Base-by-base conservation (phyloP, 2,113 vertebrate species). In the Myanophis thanlyinensis region DNA sequence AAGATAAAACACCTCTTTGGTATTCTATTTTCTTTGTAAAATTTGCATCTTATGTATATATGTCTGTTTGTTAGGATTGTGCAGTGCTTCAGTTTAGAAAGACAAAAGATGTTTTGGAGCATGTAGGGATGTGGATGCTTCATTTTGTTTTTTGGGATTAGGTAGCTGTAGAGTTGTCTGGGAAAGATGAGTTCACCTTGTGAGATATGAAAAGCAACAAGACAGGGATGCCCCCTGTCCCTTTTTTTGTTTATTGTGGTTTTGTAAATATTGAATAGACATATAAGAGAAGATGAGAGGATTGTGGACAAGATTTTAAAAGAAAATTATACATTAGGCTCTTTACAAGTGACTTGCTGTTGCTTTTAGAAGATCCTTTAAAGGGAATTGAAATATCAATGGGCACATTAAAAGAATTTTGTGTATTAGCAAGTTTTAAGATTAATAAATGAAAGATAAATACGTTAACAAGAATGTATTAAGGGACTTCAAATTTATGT, bases 1-100 rank as follows among this genome's bases (percentile, higher is more conserved):
- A n/a, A n/a, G 93, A 15, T 52, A 5, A 93, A 12, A 44, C 93
- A 56, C 95, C 93, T 18, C 13, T 49, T 30, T 80, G 13, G 18
- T 54, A 35, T 47, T 56, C 8, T 18, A 46, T 85, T 46, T 8
- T 73, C 13, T 80, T 85, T 85, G 35, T 54, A 85, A 80, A 90
- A 35, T 10, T 4, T 35, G 40, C 9, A 54, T 6, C 2, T 40
- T 73, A 73, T 73, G 67, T 40, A 40, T 73, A 73, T 35, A 5
- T 40, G 15, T 40, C 15, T 35, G 5, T 35, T 7, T 40, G 40
- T 40, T 73, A 35, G 67, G 67, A 62, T 27, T 30, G 59, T 30
- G 27, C 59, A 62, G 59, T 62, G 27, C 3, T 59, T 59, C 25
- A 27, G 10, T 62, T 62, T 27, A 30, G 27, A 62, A 30, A 12